Base-by-base conservation (phyloP, 2,888 invertebrate genomes). In the Pollenia griseotomentosa region DNA sequence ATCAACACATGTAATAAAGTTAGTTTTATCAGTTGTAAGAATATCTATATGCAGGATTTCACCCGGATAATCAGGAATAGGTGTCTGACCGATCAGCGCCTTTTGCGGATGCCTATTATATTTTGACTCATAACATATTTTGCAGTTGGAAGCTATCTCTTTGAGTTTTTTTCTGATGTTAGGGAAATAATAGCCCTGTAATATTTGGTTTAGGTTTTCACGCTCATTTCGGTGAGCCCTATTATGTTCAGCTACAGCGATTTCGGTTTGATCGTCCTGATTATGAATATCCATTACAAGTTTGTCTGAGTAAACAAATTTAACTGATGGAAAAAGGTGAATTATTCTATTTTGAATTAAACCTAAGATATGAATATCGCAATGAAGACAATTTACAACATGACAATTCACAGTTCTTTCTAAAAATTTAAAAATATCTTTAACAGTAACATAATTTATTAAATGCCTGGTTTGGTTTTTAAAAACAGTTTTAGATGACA, bases 201-300 rank as follows among this genome's bases (percentile, higher is more conserved):
- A 48, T 66, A 70, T 75, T 46, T 71, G 78, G 2, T 68, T 57
- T 23, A 61, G 9, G 8, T 77, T 83, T 70, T 83, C 63, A 23
- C 59, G 59, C 12, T 61, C 19, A 63, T 33, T 57, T 33, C 70
- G 48, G 40, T 83, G 83, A 42, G 83, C 80, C 7, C 83, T 65
- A n/a, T 83, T 86, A 23, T 80, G 86, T 66, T 86, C 86, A n/a
- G 44, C 65, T 7, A 23, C 11, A 42, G 57, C 61, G n/a, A 84
- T 77, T 83, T 88, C 85, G 19, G 46, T 42, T 53, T 87, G 84
- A 16, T 85, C 78, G 48, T 87, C 68, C 40, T 23, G 19, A 46
- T 86, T 87, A 57, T 61, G 79, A 10, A 89, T 59, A 80, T 88
- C 87, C 6, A 75, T 88, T 10, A 88, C 83, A 14, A 82, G 11